These are phyloP conservation scores for Trachymyrmex cornetzi DNA, from an alignment of 1,140 invertebrate species.

Conservation along the genomic window DNA sequence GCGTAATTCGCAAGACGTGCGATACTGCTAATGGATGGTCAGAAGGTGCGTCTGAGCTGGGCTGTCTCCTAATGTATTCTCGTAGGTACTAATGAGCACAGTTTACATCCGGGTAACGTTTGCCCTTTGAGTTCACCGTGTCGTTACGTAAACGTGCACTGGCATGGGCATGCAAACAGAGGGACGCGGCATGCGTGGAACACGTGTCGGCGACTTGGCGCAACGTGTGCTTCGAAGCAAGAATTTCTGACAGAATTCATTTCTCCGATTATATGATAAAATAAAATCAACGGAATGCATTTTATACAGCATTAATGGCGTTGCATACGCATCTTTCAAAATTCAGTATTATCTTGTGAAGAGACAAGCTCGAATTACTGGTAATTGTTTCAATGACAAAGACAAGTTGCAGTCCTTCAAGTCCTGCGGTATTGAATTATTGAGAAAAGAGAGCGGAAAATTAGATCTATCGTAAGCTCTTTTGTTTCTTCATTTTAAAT, in stretches of 20 bases:
- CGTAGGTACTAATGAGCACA: slow-evolving; percentile 72
- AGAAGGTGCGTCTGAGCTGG: slow-evolving; percentile 58
- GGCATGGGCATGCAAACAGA: slow-evolving; percentile 35
- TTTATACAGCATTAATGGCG: background rate
- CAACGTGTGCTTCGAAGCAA: slow-evolving; percentile 40
- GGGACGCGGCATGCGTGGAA: slow-evolving; percentile 22
- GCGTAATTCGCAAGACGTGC: slow-evolving; percentile 67
- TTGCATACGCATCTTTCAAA: background rate
- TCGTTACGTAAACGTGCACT: slow-evolving; percentile 67
- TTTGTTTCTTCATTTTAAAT: background rate
- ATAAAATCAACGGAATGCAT: background rate
- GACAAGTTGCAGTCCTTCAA: background rate
- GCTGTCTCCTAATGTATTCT: slow-evolving; percentile 73
- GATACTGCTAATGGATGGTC: slow-evolving; percentile 72
- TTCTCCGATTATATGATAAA: slow-evolving; percentile 33
- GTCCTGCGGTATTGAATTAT: background rate
- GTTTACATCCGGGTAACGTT: slow-evolving; percentile 73
- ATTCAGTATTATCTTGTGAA: background rate
- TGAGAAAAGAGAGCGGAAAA: background rate
- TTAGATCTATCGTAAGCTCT: background rate
- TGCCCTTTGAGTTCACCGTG: slow-evolving; percentile 73
- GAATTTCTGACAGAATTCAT: slow-evolving; percentile 34
- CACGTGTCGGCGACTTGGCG: slow-evolving; percentile 4
- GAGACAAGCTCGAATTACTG: background rate
- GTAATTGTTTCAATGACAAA: background rate